phyloP scores from a whole-genome alignment of 2,888 invertebrate species.

The Drosophila bunnanda region DNA sequence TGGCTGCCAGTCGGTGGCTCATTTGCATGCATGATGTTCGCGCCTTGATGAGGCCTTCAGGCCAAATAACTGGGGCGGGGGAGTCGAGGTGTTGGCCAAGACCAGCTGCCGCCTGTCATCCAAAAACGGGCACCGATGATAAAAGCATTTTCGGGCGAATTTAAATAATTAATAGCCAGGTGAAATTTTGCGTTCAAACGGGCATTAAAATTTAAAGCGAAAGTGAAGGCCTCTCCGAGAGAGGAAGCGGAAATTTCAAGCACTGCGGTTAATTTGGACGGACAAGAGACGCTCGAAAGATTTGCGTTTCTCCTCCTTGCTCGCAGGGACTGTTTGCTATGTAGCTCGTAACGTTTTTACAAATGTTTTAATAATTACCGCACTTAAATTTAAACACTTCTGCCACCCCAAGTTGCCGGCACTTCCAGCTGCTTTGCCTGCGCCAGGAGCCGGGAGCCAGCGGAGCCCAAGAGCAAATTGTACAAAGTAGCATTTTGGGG shows the following conservation, averaged over 20 bases:
- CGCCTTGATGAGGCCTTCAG: slow-evolving; percentile 55
- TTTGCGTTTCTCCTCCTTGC: slow-evolving; percentile 1
- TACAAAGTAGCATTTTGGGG: slow-evolving; percentile 69
- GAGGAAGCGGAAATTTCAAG: slow-evolving; percentile 24
- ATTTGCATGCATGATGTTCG: slow-evolving; percentile 68
- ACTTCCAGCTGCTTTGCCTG: slow-evolving; percentile 35
- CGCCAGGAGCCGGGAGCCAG: background rate
- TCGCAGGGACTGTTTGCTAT: slow-evolving; percentile 13
- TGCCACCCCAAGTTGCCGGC: slow-evolving; percentile 22
- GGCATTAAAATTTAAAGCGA: slow-evolving; percentile 24
- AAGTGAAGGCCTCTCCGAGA: background rate
- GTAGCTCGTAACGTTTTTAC: slow-evolving; percentile 27
- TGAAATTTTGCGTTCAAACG: slow-evolving; percentile 37
- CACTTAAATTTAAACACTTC: slow-evolving; percentile 52
- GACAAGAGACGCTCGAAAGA: slow-evolving; percentile 13
- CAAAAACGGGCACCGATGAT: slow-evolving; percentile 33
- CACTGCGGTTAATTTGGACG: slow-evolving; percentile 31
- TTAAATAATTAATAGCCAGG: slow-evolving; percentile 58
- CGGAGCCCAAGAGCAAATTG: slow-evolving; percentile 53
- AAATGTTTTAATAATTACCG: slow-evolving; percentile 53
- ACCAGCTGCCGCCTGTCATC: slow-evolving; percentile 34
- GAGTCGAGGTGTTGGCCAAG: slow-evolving; percentile 7
- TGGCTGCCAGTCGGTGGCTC: slow-evolving; percentile 61
- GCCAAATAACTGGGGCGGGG: slow-evolving; percentile 8
- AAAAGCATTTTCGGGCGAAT: slow-evolving; percentile 51